phyloP scores from a whole-genome alignment of 2,113 vertebrate species.

The Gadus chalcogrammus region DNA sequence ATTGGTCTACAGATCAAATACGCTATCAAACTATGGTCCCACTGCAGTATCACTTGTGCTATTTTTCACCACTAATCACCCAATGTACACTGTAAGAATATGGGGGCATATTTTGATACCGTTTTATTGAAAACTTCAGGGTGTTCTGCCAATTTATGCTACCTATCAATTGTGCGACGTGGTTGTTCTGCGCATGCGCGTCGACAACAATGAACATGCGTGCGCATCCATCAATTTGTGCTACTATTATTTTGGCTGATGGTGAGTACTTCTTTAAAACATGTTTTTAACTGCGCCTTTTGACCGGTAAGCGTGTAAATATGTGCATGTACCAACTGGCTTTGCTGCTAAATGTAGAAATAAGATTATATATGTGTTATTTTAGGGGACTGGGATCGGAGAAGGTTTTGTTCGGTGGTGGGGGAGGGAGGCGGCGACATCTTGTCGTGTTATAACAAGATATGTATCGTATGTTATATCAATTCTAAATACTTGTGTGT shows the following conservation, averaged over 20 bases:
- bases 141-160: no score
- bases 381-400: neutral
- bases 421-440: neutral
- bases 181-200: neutral
- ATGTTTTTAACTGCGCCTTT: slow-evolving; percentile 1
- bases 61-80: no score
- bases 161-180: no score
- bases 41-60: no score
- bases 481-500: neutral
- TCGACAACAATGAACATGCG: neutral
- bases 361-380: neutral
- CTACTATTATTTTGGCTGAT: neutral
- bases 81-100: no score
- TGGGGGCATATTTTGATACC: no score
- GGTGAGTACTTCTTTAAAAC: neutral
- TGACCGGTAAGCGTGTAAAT: neutral
- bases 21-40: no score
- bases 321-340: neutral
- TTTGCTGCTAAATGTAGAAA: slow-evolving; percentile 4
- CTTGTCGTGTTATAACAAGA: neutral
- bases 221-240: neutral
- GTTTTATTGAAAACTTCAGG: no score
- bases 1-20: no score
- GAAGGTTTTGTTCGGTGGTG: neutral
- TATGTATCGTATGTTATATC: slow-evolving; percentile 1